Evolutionary conservation across 1,140 invertebrate genomes (phyloP).

Genomic region (Caerostris darwini): DNA sequence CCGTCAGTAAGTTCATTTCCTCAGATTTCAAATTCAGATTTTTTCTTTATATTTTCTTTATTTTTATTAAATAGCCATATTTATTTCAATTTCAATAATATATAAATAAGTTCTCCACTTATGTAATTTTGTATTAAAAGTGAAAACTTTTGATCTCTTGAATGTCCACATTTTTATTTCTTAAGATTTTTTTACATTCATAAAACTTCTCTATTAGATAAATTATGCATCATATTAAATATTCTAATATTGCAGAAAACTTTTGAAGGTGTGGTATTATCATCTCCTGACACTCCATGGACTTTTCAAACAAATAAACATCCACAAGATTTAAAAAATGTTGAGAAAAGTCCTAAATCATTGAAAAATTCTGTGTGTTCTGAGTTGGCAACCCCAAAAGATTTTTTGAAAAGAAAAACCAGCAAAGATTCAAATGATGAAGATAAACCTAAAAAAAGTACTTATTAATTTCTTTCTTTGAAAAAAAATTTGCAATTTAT

Average conservation of each 20-base stretch:
- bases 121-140: too few species aligned
- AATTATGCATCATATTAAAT: too few species aligned
- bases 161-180: too few species aligned
- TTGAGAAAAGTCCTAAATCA: not conserved
- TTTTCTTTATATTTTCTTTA: too few species aligned
- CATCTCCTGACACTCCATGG: slow-evolving; percentile 48
- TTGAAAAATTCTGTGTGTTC: not conserved
- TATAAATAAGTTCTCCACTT: too few species aligned
- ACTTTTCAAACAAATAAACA: slow-evolving; percentile 14
- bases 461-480: not conserved
- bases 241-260: not conserved
- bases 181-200: too few species aligned
- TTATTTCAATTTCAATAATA: too few species aligned
- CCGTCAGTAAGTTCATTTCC: not conserved
- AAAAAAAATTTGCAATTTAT: too few species aligned
- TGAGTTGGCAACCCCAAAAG: not conserved
- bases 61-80: too few species aligned
- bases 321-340: not conserved
- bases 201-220: too few species aligned
- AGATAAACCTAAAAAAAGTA: not conserved
- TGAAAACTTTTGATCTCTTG: too few species aligned
- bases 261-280: not conserved
- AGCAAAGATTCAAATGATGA: not conserved
- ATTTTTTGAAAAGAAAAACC: not conserved
- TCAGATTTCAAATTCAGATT: too few species aligned